These are phyloP conservation scores for Halcyon smyrnensis DNA, from an alignment of 2,797 vertebrate genomes.

Conservation along the genomic window DNA sequence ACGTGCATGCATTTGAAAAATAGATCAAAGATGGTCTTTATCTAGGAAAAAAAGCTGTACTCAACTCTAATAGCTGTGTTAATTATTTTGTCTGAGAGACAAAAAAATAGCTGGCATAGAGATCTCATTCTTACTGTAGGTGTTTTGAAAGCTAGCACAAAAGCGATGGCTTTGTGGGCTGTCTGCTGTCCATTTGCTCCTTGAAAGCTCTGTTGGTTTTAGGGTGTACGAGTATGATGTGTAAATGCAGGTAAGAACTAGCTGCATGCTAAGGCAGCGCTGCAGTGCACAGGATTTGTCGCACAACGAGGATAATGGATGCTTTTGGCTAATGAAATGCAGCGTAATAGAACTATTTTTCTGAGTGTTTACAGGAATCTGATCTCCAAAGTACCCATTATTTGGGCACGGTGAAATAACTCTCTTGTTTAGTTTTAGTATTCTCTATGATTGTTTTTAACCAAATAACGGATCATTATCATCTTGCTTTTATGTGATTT, in stretches of 20 bases:
- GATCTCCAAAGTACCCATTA: neutral
- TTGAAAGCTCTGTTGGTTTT: neutral
- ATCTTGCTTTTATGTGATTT: neutral
- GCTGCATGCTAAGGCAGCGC: neutral
- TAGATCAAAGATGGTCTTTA: neutral
- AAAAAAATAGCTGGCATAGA: neutral
- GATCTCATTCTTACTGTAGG: neutral
- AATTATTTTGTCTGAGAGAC: conserved; percentile 44
- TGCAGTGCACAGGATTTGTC: neutral
- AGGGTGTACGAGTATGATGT: neutral
- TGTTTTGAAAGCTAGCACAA: neutral
- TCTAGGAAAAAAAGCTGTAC: neutral
- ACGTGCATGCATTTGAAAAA: neutral
- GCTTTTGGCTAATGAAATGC: neutral
- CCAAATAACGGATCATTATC: neutral
- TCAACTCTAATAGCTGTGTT: neutral
- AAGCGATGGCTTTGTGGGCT: neutral
- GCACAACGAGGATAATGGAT: neutral
- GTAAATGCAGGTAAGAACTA: neutral
- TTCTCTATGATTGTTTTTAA: neutral
- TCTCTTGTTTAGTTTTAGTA: neutral
- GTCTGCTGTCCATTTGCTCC: neutral
- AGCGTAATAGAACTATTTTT: neutral
- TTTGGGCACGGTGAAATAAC: neutral
- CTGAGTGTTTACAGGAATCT: neutral